phyloP scores from a whole-genome alignment of 92 coral and sea anemone genomes.

The Bergia sp. region DNA sequence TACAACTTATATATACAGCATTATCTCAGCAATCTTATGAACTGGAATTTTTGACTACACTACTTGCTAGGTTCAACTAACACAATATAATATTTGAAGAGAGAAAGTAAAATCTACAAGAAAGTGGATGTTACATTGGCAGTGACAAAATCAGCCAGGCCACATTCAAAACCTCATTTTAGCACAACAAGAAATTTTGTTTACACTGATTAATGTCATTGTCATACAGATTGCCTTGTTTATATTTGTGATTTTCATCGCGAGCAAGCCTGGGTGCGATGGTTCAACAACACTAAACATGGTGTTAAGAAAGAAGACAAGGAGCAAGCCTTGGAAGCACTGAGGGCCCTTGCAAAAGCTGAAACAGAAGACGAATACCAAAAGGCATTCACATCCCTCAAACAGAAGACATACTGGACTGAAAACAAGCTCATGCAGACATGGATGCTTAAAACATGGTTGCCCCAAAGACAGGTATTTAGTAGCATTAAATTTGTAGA shows the following conservation, averaged over 20 bases:
- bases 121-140: too few relatives aligned
- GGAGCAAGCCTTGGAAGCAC: constrained; percentile 1
- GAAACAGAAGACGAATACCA: neutral
- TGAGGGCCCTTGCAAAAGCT: constrained; percentile 1
- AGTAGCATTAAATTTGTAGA: too few relatives aligned
- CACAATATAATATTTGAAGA: too few relatives aligned
- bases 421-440: neutral
- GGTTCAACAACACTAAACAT: constrained; percentile 5
- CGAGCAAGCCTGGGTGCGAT: constrained; percentile 11
- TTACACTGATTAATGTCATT: too few relatives aligned
- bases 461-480: constrained; percentile 24
- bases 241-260: constrained; percentile 16
- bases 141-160: too few relatives aligned
- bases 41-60: too few relatives aligned
- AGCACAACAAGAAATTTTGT: too few relatives aligned
- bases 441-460: constrained; percentile 14
- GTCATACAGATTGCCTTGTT: neutral
- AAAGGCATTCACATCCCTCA: neutral
- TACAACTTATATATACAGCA: too few relatives aligned
- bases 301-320: constrained; percentile 7
- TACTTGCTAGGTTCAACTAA: too few relatives aligned
- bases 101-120: too few relatives aligned
- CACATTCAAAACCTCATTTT: too few relatives aligned
- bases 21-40: too few relatives aligned
- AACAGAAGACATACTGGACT: constrained; percentile 7